phyloP scores from a whole-genome alignment of 2,888 invertebrate species.

The Charanyca ferruginea region DNA sequence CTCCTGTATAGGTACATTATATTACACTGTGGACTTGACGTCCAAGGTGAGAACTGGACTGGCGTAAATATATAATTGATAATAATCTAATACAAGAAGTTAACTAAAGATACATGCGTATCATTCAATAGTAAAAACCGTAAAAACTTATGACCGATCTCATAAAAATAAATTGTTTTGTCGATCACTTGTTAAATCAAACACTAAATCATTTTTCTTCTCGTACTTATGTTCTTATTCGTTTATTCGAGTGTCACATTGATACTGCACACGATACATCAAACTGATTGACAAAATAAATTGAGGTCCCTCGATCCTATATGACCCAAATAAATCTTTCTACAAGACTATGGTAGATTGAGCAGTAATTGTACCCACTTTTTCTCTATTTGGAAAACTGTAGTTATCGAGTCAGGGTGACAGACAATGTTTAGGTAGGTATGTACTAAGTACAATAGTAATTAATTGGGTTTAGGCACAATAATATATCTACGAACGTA shows the following conservation, averaged over 20 bases:
- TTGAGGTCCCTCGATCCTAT: conserved; percentile 26
- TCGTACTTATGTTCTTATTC: neutral
- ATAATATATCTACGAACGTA: too few species aligned
- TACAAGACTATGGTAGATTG: conserved; percentile 16
- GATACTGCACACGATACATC: conserved; percentile 15
- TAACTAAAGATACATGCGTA: too few species aligned
- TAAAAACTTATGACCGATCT: neutral
- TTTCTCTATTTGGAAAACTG: conserved; percentile 21
- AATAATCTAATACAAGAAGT: too few species aligned
- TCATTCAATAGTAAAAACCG: too few species aligned
- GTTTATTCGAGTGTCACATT: conserved; percentile 6
- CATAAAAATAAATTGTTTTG: neutral
- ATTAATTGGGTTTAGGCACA: neutral
- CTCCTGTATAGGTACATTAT: too few species aligned
- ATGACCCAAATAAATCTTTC: conserved; percentile 36
- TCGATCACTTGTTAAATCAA: neutral
- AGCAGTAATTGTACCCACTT: conserved; percentile 14
- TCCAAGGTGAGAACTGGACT: too few species aligned
- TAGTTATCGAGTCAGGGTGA: conserved; percentile 4
- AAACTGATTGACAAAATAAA: conserved; percentile 49
- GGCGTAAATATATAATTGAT: too few species aligned
- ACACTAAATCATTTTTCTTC: conserved; percentile 20
- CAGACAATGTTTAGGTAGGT: conserved; percentile 10
- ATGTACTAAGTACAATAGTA: neutral
- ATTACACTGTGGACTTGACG: too few species aligned